Evolutionary conservation across 1,140 invertebrate species (phyloP).

Genomic region (Pentalonia nigronervosa): DNA sequence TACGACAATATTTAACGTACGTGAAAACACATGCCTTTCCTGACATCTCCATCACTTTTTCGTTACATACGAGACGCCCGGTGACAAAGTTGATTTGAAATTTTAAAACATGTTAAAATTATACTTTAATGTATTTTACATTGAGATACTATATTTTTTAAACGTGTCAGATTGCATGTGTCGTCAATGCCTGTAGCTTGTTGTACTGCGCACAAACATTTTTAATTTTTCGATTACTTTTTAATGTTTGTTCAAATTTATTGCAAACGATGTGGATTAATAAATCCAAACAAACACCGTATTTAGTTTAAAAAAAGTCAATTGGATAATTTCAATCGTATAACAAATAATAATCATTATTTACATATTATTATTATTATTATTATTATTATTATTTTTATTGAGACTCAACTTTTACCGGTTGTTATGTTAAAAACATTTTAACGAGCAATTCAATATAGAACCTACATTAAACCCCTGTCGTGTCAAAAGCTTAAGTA

Average conservation of each 20-base stretch:
- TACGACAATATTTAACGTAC: not conserved
- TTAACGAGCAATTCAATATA: slow-evolving; percentile 2
- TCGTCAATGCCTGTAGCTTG: not conserved
- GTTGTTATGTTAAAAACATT: not conserved
- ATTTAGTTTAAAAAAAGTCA: not conserved
- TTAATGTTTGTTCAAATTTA: not conserved
- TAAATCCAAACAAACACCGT: not conserved
- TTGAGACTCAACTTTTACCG: not conserved
- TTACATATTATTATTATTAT: not conserved
- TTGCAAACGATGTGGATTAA: not conserved
- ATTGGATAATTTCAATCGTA: not conserved
- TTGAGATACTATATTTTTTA: not conserved
- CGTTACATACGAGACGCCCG: not conserved
- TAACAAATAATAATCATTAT: not conserved
- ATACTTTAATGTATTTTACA: not conserved
- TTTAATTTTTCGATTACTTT: not conserved
- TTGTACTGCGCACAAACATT: not conserved
- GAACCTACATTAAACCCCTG: not conserved
- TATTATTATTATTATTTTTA: not conserved
- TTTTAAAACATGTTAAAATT: not conserved
- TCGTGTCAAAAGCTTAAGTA: not conserved
- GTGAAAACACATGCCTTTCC: not conserved
- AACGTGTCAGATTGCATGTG: too few species aligned
- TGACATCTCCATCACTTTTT: not conserved
- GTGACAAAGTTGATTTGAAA: not conserved